A percentile compares a stretch with the other conserved stretches of the same genome.
These are phyloP conservation scores for Psilopsiagon aymara DNA, from an alignment of 2,113 vertebrate genomes.

Conservation along the genomic window DNA sequence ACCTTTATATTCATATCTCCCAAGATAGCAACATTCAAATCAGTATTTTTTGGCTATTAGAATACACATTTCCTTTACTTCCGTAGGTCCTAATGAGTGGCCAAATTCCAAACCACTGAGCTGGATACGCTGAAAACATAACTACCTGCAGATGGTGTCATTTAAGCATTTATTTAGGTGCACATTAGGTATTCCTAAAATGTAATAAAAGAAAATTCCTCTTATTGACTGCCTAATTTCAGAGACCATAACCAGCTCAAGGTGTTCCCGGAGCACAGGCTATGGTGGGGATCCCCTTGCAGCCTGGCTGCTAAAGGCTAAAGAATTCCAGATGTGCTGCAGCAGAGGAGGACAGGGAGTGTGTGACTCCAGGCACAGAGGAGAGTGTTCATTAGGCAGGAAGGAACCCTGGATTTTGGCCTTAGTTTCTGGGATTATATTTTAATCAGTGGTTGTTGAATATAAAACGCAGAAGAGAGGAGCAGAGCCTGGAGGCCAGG, in stretches of 20 bases:
- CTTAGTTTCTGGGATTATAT: not conserved
- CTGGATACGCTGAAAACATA: not conserved
- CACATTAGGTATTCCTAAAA: not conserved
- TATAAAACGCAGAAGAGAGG: not conserved
- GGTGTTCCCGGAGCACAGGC: not conserved
- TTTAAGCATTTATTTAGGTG: not conserved
- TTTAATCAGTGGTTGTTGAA: not conserved
- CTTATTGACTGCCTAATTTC: conserved; percentile 5
- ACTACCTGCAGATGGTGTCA: not conserved
- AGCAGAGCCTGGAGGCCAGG: not conserved
- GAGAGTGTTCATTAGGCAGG: not conserved
- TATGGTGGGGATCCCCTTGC: not conserved
- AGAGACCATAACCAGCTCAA: conserved; percentile 34
- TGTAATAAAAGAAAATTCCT: conserved; percentile 2
- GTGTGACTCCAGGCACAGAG: not conserved
- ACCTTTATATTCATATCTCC: not conserved
- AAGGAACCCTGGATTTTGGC: not conserved
- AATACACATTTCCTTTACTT: not conserved
- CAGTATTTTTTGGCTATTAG: not conserved
- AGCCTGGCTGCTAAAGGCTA: not conserved
- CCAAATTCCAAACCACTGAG: not conserved
- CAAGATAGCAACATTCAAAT: not conserved
- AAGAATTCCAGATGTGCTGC: conserved; percentile 35
- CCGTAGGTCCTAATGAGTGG: not conserved
- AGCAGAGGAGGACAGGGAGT: not conserved